A percentile compares a stretch with the other conserved stretches of the same genome.
phyloP scores from a whole-genome alignment of 2,888 invertebrate genomes.

The Ecliptopera silaceata region DNA sequence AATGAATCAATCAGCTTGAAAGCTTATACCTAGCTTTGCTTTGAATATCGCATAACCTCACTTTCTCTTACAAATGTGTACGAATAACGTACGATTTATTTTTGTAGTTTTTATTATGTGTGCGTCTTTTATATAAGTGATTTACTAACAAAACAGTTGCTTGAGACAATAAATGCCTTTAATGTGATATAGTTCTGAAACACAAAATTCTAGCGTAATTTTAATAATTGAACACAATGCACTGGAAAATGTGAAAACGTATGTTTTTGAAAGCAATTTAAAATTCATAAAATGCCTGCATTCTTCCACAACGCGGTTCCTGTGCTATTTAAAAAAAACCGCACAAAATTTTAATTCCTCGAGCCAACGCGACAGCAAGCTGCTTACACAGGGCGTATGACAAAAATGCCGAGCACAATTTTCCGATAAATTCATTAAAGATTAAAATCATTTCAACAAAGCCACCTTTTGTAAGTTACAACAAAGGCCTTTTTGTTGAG shows the following conservation, averaged over 20 bases:
- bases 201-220: background rate
- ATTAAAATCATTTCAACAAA: constrained; percentile 44
- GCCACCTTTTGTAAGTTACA: constrained; percentile 33
- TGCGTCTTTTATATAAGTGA: no score
- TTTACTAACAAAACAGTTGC: no score
- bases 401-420: constrained; percentile 50
- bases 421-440: constrained; percentile 52
- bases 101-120: no score
- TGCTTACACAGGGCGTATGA: constrained; percentile 44
- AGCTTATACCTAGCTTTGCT: constrained; percentile 33
- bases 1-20: constrained; percentile 53
- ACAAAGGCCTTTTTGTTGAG: constrained; percentile 39
- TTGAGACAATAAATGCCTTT: background rate
- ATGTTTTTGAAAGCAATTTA: constrained; percentile 14
- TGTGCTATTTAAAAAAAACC: constrained; percentile 39
- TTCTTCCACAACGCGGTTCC: constrained; percentile 14
- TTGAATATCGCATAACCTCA: constrained; percentile 24
- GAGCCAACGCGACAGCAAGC: constrained; percentile 52
- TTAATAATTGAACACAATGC: constrained; percentile 1
- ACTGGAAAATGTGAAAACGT: constrained; percentile 1
- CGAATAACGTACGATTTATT: background rate
- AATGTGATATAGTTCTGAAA: background rate
- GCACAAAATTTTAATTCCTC: constrained; percentile 52
- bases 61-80: constrained; percentile 18
- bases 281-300: constrained; percentile 19